Conservation (phyloP, 2,797 vertebrate species). For the Gadopsis marmoratus region DNA sequence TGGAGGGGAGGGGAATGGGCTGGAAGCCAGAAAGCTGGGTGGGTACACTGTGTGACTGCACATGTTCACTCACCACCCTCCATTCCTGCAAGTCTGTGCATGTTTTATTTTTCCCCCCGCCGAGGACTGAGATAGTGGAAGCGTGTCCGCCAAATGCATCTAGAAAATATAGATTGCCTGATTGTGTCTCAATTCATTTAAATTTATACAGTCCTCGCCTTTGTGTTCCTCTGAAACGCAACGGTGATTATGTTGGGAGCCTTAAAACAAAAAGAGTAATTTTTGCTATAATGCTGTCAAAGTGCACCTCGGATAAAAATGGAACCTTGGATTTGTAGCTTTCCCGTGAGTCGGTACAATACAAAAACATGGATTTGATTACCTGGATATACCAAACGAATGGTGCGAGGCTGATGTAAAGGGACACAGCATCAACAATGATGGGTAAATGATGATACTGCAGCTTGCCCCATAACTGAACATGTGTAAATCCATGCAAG, state of each 20-base stretch:
- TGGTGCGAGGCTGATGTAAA: not conserved
- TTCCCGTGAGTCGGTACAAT: not conserved
- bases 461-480: not conserved
- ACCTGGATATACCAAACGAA: not conserved
- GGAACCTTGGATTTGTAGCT: constrained; percentile 3
- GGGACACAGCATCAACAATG: not conserved
- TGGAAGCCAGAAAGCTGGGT: constrained; percentile 64
- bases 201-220: constrained; percentile 23
- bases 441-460: not conserved
- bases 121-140: constrained; percentile 34
- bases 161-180: constrained; percentile 42
- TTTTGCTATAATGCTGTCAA: constrained; percentile 24
- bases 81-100: constrained; percentile 67
- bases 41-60: constrained; percentile 67
- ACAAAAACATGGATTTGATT: constrained; percentile 2
- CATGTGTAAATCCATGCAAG: not conserved
- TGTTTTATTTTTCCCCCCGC: constrained; percentile 37
- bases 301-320: constrained; percentile 38
- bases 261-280: constrained; percentile 25
- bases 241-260: constrained; percentile 39
- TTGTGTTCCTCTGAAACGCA: constrained; percentile 51
- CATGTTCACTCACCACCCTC: constrained; percentile 58
- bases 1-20: constrained; percentile 59
- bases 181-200: constrained; percentile 32
- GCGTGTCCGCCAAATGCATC: constrained; percentile 36